phyloP scores from a whole-genome alignment of 2,113 vertebrate genomes.

The Atherinomorus stipes region DNA sequence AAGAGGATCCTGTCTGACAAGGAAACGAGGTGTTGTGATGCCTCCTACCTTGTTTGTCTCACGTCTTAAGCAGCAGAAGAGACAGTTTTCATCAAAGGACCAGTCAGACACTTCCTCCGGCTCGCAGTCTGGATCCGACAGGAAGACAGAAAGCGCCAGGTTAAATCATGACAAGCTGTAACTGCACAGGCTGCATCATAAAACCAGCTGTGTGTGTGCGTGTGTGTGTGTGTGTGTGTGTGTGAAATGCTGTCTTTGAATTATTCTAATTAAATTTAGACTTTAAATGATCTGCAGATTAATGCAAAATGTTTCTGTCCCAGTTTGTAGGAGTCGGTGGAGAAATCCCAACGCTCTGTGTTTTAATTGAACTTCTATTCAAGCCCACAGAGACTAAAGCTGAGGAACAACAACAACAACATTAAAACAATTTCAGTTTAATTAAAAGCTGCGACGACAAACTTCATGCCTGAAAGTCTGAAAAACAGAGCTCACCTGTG shows the following conservation, averaged over 20 bases:
- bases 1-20: background rate
- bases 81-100: slow-evolving; percentile 99
- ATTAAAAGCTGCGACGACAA: slow-evolving; percentile 16
- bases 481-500: slow-evolving; percentile 10
- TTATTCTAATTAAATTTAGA: background rate
- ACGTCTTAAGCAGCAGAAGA: slow-evolving; percentile 98
- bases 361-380: slow-evolving; percentile 9
- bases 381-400: slow-evolving; percentile 30
- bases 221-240: no score
- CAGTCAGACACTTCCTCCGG: slow-evolving; percentile 95
- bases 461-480: slow-evolving; percentile 5
- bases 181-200: background rate
- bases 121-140: slow-evolving; percentile 89
- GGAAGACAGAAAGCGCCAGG: slow-evolving; percentile 5
- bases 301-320: background rate
- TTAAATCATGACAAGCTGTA: slow-evolving; percentile 10
- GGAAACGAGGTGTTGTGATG: background rate
- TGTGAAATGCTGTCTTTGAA: background rate
- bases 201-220: background rate
- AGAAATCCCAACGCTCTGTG: slow-evolving; percentile 5
- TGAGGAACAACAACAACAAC: slow-evolving; percentile 7
- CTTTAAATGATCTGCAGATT: background rate
- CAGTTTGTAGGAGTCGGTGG: background rate
- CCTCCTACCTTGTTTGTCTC: slow-evolving; percentile 93
- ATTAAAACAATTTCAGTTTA: slow-evolving; percentile 32